Base-by-base conservation (phyloP, 2,888 invertebrate genomes). In the Leptogaster cylindrica region DNA sequence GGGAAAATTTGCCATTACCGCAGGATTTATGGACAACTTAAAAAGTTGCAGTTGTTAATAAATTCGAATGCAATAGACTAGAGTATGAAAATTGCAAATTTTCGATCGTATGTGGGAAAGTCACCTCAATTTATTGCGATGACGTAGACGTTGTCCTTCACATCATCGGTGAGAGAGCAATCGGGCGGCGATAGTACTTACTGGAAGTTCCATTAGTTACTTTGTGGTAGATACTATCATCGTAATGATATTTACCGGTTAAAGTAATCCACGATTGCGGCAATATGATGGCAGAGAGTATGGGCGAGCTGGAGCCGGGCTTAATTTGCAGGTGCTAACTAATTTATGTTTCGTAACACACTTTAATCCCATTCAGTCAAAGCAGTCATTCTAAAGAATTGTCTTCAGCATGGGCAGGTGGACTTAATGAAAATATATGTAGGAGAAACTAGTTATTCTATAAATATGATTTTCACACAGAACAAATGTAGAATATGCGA, bases 401-500 rank as follows among this genome's bases (percentile, higher is more conserved):
- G 6, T 31, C 10, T 10, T 31, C 31, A 31, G 10, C 31, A 8
- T 8, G 6, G 31, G 1, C 27, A 41, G 44, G 12, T 2, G 5
- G 25, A 7, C 12, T 16, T 2, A 68, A 46, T 55, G 20, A 33
- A 55, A 36, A 33, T n/a, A n/a, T n/a, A n/a, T n/a, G n/a, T 36
- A 36, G 55, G 23, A 33, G 36, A 36, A 36, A 55, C 36, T 8
- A 23, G 16, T 61, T 41, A 55, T 70, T n/a, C n/a, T n/a, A n/a
- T n/a, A n/a, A n/a, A 8, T 31, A 8, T 31, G 70, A 70, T 68
- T 69, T 68, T 67, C 28, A 50, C 44, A 66, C 66, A 65, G 61
- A 51, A 52, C 70, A 68, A 70, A 71, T 70, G 71, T 23, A n/a
- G 46, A 46, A 46, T 23, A 46, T 46, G n/a, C 70, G 70, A 69